Evolutionary conservation across 2,888 invertebrate genomes (phyloP), one percentile per base, ranked within the genome.

Genomic region (Minunthozetes semirufus): DNA sequence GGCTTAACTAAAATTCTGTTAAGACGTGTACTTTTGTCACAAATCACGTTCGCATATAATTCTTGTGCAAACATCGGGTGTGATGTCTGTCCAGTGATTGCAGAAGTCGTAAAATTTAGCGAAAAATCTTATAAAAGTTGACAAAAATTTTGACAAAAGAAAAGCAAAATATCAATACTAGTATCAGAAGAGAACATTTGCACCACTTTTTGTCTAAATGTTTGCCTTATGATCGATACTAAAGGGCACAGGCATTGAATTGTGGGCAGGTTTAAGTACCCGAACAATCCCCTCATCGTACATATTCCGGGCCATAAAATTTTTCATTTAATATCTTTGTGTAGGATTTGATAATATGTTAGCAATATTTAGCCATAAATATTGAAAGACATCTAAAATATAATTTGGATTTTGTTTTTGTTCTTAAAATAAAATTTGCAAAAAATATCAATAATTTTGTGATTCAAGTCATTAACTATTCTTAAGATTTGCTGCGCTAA

Each of bases 331-430:
- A 33, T 63, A 63, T 63, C 38, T 63, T 33, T 63, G 63, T 63
- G 63, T 63, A 63, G 63, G 63, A 33, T 63, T 63, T 63, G 63
- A 63, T 63, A 63, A 63, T 33, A 63, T 63, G 63, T 63, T 63
- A n/a, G n/a, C 15, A 33, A 63, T 63, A 63, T 63, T 63, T 63
- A 63, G 63, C 6, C n/a, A 63, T 63, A 63, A 63, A 63, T 63
- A 63, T 33, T 63, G 63, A 63, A 63, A 63, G n/a, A 3, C 15
- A 15, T 59, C 2, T 3, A 17, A 33, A n/a, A 63, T 63, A 63
- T n/a, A 27, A 1, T 33, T 33, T 63, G 38, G 5, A 13, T 33
- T 38, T 63, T 33, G 17, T 63, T 33, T 56, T 25, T 17, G 19
- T 15, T 6, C 22, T 56, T 56, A 8, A n/a, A 5, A 22, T 63